phyloP scores from a whole-genome alignment of 2,888 invertebrate species.

The Drosophila paucipuncta region DNA sequence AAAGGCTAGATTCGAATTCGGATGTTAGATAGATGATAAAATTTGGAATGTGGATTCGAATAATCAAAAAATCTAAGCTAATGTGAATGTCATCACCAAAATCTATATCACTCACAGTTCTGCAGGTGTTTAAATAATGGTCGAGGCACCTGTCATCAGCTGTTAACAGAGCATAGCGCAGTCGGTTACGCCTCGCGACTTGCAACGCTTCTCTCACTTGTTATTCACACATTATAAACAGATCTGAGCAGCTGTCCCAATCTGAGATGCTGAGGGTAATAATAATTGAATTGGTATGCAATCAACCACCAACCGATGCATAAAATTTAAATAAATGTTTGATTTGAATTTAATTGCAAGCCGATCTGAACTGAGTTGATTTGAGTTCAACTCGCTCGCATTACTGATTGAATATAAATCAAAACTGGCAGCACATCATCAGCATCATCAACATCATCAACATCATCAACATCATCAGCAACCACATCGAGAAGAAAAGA shows the following conservation, averaged over 20 bases:
- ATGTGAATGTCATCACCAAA: not conserved
- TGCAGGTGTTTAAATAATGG: not conserved
- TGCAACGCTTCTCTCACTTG: not conserved
- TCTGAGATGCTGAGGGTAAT: not conserved
- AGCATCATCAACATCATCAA: constrained; percentile 36
- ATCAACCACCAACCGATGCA: constrained; percentile 79
- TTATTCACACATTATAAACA: not conserved
- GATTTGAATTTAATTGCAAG: constrained; percentile 83
- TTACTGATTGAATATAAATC: constrained; percentile 64
- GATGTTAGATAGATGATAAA: not conserved
- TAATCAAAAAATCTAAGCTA: not conserved
- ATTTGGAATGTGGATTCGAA: not conserved
- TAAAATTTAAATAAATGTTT: constrained; percentile 83
- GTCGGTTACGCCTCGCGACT: not conserved
- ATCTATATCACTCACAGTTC: not conserved
- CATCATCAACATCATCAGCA: constrained; percentile 9
- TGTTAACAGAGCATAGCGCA: not conserved
- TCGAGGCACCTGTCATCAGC: not conserved
- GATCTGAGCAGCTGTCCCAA: not conserved
- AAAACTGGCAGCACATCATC: constrained; percentile 52
- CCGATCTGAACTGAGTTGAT: constrained; percentile 13
- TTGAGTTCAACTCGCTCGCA: constrained; percentile 3
- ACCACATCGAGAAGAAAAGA: constrained; percentile 8
- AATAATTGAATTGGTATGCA: constrained; percentile 58
- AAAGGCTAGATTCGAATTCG: not conserved